These are phyloP conservation scores for Natrix natrix DNA, from an alignment of 2,797 vertebrate species.

Conservation along the genomic window DNA sequence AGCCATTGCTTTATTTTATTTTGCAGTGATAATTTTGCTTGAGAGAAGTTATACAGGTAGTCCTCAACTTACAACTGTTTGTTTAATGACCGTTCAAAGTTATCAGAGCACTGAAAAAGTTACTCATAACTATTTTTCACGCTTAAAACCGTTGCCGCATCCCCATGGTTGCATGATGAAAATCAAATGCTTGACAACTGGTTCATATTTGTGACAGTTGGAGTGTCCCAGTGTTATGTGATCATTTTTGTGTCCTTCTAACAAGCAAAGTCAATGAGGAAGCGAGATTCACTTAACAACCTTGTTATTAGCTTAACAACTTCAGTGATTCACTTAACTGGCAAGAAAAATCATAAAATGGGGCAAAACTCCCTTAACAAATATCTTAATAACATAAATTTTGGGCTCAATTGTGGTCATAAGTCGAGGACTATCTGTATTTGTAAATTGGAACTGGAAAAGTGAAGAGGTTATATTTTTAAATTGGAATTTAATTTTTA, in stretches of 20 bases:
- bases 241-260: background rate
- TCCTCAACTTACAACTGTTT: background rate
- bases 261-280: background rate
- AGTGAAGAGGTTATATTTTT: background rate
- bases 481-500: background rate
- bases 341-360: background rate
- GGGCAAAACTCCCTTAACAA: background rate
- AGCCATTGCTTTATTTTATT: background rate
- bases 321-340: background rate
- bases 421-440: background rate
- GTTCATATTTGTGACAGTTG: background rate
- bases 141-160: background rate
- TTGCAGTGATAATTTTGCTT: background rate
- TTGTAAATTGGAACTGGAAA: background rate
- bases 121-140: background rate
- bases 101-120: background rate
- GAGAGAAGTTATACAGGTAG: background rate
- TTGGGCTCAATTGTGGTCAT: background rate
- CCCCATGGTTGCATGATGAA: background rate
- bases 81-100: background rate
- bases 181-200: background rate
- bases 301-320: background rate
- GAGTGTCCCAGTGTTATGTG: background rate
- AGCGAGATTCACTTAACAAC: background rate
- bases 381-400: background rate